Evolutionary conservation across 2,113 vertebrate genomes (phyloP).

Genomic region (Gracilinanus agilis): DNA sequence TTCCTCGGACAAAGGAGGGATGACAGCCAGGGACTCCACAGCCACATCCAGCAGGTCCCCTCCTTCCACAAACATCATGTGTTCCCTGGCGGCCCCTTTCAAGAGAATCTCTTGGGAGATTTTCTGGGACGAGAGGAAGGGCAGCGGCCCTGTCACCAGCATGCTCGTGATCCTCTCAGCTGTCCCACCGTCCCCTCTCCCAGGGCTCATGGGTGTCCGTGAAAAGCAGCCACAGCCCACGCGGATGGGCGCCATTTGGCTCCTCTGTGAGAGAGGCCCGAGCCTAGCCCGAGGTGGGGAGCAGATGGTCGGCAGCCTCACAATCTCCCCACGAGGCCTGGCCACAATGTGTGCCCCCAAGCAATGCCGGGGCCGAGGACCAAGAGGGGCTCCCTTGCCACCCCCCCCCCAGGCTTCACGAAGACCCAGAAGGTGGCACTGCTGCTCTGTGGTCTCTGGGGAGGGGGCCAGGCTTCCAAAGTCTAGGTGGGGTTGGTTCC

Average conservation of each 20-base stretch:
- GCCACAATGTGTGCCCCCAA: not conserved
- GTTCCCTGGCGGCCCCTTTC: conserved; percentile 87
- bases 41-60: conserved; percentile 86
- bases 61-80: conserved; percentile 90
- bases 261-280: not conserved
- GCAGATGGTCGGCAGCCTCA: not conserved
- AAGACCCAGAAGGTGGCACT: not conserved
- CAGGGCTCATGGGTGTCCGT: not conserved
- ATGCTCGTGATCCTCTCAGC: not conserved
- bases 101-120: conserved; percentile 87
- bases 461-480: not conserved
- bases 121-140: conserved; percentile 77
- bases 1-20: conserved; percentile 2
- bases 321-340: not conserved
- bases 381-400: no score
- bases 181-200: not conserved
- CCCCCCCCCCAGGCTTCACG: not conserved
- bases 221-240: accelerated
- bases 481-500: no score
- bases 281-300: accelerated
- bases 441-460: no score
- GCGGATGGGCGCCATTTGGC: not conserved
- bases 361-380: no score
- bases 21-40: conserved; percentile 86
- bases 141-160: not conserved